Evolutionary conservation across 2,888 invertebrate species (phyloP).

Genomic region (Amaurobius ferox): DNA sequence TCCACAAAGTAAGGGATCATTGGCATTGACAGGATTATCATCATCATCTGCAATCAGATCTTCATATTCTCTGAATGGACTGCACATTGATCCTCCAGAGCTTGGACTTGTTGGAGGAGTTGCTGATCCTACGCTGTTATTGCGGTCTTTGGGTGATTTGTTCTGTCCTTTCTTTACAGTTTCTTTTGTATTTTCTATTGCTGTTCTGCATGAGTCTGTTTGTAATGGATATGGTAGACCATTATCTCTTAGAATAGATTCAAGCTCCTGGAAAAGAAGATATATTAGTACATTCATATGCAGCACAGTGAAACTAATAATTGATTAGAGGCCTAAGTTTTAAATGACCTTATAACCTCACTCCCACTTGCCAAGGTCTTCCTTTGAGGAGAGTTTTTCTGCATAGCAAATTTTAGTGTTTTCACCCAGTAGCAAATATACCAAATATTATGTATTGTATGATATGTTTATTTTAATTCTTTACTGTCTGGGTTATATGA

Average conservation of each 20-base stretch:
- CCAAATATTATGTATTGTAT: too few species aligned
- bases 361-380: too few species aligned
- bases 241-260: slow-evolving; percentile 14
- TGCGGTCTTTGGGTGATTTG: neutral
- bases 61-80: slow-evolving; percentile 33
- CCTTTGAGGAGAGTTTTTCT: too few species aligned
- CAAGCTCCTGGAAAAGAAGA: slow-evolving; percentile 48
- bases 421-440: too few species aligned
- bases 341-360: too few species aligned
- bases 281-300: too few species aligned
- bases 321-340: too few species aligned
- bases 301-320: too few species aligned
- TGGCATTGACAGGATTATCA: slow-evolving; percentile 38
- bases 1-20: slow-evolving; percentile 46
- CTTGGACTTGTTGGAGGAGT: slow-evolving; percentile 65
- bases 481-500: too few species aligned
- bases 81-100: slow-evolving; percentile 31
- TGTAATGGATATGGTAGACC: slow-evolving; percentile 23
- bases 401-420: too few species aligned
- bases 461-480: too few species aligned
- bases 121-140: neutral
- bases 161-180: slow-evolving; percentile 5
- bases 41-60: slow-evolving; percentile 39
- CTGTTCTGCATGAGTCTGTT: neutral
- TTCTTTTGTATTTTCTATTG: neutral